A percentile compares a stretch with the other conserved stretches of the same genome.
These are phyloP conservation scores for Paracanthobrama guichenoti DNA, from an alignment of 2,113 vertebrate genomes.

Conservation along the genomic window DNA sequence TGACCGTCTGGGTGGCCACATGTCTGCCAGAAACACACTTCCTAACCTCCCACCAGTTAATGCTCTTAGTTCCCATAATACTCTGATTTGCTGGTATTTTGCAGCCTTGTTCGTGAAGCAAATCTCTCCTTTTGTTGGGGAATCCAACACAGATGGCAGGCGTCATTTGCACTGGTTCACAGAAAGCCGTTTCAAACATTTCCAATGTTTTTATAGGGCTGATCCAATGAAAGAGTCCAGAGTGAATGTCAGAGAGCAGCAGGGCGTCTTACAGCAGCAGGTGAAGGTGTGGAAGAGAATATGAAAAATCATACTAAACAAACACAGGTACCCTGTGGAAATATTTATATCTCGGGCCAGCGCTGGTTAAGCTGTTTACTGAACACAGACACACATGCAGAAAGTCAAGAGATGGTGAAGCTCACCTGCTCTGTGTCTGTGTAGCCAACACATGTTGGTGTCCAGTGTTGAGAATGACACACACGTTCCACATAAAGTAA, in stretches of 20 bases:
- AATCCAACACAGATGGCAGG: conserved; percentile 26
- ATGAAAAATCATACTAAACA: conserved; percentile 9
- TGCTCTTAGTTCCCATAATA: conserved; percentile 6
- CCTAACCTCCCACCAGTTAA: conserved; percentile 22
- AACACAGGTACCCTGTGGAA: not conserved
- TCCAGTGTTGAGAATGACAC: not conserved
- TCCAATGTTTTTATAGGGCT: conserved; percentile 14
- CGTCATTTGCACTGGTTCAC: not conserved
- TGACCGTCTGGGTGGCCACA: not conserved
- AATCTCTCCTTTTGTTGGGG: conserved; percentile 21
- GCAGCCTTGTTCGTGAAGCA: not conserved
- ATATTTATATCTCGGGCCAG: not conserved
- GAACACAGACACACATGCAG: not conserved
- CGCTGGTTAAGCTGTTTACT: conserved; percentile 10
- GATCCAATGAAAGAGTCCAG: not conserved
- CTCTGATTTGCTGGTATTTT: conserved; percentile 21
- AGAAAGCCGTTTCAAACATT: not conserved
- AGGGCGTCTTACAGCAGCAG: not conserved
- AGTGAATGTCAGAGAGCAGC: not conserved
- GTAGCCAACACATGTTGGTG: not conserved
- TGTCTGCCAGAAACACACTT: not conserved
- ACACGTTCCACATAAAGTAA: not conserved
- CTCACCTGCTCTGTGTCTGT: not conserved
- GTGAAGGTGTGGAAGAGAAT: not conserved
- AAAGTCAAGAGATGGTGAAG: not conserved